A percentile compares a stretch with the other conserved stretches of the same genome.
Conservation (phyloP, 1,140 invertebrate genomes). For the Drosophila sturtevanti region DNA sequence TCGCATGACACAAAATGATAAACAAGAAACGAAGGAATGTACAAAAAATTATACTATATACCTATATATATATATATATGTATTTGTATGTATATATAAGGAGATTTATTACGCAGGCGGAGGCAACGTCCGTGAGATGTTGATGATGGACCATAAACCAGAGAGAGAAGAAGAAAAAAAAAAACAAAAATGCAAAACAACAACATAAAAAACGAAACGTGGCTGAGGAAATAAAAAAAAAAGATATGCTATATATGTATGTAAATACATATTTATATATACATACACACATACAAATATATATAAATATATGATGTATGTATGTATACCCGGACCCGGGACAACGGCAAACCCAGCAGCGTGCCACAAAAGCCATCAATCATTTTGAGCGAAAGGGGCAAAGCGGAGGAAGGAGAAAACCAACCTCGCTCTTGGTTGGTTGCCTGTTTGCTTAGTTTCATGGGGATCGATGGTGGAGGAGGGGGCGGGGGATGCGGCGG, state of each 20-base stretch:
- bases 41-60: conserved; percentile 22
- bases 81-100: conserved; percentile 37
- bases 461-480: no score
- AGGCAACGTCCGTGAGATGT: conserved; percentile 56
- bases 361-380: conserved; percentile 79
- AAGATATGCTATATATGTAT: conserved; percentile 41
- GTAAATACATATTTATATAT: conserved; percentile 19
- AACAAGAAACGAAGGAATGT: conserved; percentile 68
- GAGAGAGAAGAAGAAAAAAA: no score
- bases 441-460: neutral
- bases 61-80: conserved; percentile 18
- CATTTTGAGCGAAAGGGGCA: conserved; percentile 79
- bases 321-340: conserved; percentile 22
- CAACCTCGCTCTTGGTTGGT: neutral
- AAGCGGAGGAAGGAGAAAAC: conserved; percentile 44
- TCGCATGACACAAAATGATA: conserved; percentile 80
- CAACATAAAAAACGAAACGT: conserved; percentile 47
- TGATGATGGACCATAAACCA: conserved; percentile 79
- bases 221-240: conserved; percentile 24
- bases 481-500: conserved; percentile 17
- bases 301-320: neutral
- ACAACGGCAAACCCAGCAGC: conserved; percentile 39
- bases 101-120: conserved; percentile 78
- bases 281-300: conserved; percentile 22
- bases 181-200: conserved; percentile 67